Conservation (phyloP, 2,113 vertebrate species). For the Pithys albifrons region DNA sequence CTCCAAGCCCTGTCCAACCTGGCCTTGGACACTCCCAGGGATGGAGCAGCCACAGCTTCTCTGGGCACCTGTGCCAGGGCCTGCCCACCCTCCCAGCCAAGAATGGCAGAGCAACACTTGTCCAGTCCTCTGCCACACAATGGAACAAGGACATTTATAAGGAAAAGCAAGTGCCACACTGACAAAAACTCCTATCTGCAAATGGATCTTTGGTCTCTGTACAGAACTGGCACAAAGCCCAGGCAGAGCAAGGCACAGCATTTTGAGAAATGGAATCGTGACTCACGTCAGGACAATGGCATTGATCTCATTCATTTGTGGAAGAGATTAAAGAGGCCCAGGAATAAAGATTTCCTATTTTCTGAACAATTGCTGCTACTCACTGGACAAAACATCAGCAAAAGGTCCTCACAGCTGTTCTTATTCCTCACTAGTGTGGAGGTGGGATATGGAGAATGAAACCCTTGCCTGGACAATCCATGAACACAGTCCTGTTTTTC, state of each 20-base stretch:
- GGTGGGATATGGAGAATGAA: background rate
- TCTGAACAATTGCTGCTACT: background rate
- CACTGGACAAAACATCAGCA: background rate
- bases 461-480: background rate
- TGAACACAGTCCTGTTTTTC: background rate
- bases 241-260: background rate
- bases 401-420: background rate
- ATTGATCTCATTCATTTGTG: background rate
- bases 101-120: background rate
- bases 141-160: background rate
- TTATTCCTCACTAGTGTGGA: background rate
- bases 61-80: background rate
- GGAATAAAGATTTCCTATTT: constrained; percentile 51
- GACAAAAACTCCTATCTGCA: background rate
- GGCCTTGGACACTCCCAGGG: fast-evolving
- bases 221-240: constrained; percentile 10
- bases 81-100: fast-evolving
- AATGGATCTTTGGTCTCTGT: background rate
- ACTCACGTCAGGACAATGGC: constrained; percentile 5
- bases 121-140: background rate
- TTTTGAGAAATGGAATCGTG: background rate
- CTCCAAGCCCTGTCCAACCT: background rate
- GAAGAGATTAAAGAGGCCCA: constrained; percentile 8
- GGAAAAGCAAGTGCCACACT: background rate
- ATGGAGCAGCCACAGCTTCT: background rate